Evolutionary conservation across 2,797 vertebrate genomes (phyloP).

Genomic region (Argyrosomus regius): DNA sequence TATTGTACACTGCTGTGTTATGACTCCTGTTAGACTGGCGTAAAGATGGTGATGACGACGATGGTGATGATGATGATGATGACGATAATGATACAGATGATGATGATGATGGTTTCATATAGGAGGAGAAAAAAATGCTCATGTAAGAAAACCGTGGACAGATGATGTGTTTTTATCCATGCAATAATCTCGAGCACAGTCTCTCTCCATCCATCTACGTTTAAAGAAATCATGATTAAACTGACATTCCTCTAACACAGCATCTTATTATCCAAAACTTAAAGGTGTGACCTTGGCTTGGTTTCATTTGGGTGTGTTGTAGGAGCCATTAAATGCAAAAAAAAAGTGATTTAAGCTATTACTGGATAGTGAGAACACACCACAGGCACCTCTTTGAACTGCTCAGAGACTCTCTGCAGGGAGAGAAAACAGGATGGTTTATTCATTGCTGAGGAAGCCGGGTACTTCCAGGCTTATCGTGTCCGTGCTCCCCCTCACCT

Average conservation of each 20-base stretch:
- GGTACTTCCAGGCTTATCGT: constrained; percentile 56
- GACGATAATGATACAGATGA: constrained; percentile 18
- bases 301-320: constrained; percentile 13
- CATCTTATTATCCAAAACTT: constrained; percentile 32
- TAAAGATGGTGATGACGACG: constrained; percentile 45
- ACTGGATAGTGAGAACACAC: background rate
- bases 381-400: constrained; percentile 35
- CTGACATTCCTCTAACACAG: background rate
- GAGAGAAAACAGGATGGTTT: constrained; percentile 64
- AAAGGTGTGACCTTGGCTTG: constrained; percentile 66
- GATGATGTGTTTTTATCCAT: background rate
- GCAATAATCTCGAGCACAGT: background rate
- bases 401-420: constrained; percentile 38
- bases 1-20: constrained; percentile 15
- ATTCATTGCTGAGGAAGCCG: constrained; percentile 55
- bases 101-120: constrained; percentile 43
- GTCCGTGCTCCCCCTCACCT: constrained; percentile 71
- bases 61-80: constrained; percentile 42
- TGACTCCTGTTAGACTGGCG: constrained; percentile 32
- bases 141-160: constrained; percentile 1
- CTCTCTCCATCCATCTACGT: background rate
- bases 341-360: background rate
- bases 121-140: background rate
- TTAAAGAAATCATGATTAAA: constrained; percentile 9
- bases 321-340: constrained; percentile 10